Evolutionary conservation across 2,113 vertebrate species (phyloP), one percentile per base, ranked within the genome.

Genomic region (Pyxicephalus adspersus): DNA sequence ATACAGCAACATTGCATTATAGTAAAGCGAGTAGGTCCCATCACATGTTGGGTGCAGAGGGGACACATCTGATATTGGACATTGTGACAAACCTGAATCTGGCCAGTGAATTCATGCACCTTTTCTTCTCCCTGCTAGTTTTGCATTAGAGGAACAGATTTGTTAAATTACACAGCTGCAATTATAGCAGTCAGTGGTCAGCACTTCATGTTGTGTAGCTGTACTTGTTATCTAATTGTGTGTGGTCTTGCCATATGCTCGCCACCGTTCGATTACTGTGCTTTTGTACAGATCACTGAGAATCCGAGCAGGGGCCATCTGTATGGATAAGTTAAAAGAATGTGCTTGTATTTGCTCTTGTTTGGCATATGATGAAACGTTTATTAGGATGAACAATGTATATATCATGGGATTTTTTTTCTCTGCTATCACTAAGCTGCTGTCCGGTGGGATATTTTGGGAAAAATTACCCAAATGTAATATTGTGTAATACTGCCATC

Each of bases 71-170:
- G 38, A 45, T 13, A 45, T 45, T 4, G 31, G 6, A 34, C 31
- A 34, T 34, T 34, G 31, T 34, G 31, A 34, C 31, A 34, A 34
- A 34, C 31, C 31, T 34, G 31, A 34, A 34, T 34, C 31, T 34
- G 31, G 31, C 38, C 38, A 45, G 8, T 45, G 8, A 9, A 45
- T 45, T 1, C 8, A 38, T 38, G 4, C 4, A 1, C 11, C 11
- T 38, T 38, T 38, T 38, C 8, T 38, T 38, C 1, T 38, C 1
- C 11, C 38, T 45, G 38, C 38, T 38, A 19, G 34, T 9, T 65
- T 86, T 55, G 86, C 87, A 84, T 34, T 87, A 63, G 91, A 92
- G 79, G 91, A 93, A 72, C 91, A 91, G 88, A 92, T 94, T 87
- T 31, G 89, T 90, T 84, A 67, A 52, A 57, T 60, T n/a, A 25